Evolutionary conservation across 2,113 vertebrate genomes (phyloP).

Genomic region (Albula glossodonta): DNA sequence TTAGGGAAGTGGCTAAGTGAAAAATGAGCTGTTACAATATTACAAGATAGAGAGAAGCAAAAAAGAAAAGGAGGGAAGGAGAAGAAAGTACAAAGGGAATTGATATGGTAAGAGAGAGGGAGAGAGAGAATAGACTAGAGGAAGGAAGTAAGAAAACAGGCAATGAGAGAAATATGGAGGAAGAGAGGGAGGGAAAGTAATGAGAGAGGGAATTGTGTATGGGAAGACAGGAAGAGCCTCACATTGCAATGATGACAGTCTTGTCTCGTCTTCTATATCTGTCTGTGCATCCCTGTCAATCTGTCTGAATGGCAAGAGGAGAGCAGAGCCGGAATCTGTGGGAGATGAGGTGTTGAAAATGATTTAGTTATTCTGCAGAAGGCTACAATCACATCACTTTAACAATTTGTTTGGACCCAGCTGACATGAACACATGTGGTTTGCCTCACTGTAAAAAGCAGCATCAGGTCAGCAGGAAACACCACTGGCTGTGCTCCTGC

Average conservation of each 20-base stretch:
- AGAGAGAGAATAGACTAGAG: neutral
- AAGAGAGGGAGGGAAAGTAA: neutral
- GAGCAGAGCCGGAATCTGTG: neutral
- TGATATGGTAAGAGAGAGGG: neutral
- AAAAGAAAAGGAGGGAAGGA: neutral
- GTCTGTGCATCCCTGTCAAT: neutral
- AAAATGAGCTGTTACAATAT: conserved; percentile 54
- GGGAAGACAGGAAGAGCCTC: neutral
- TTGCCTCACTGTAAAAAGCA: neutral
- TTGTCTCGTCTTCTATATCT: neutral
- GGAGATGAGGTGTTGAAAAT: neutral
- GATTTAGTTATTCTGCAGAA: neutral
- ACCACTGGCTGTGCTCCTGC: neutral
- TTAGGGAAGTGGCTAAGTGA: conserved; percentile 54
- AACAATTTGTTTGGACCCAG: neutral
- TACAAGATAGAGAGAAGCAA: neutral
- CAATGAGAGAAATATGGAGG: neutral
- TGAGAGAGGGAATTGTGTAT: neutral
- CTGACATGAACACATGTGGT: neutral
- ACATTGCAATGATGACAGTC: neutral
- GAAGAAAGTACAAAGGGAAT: neutral
- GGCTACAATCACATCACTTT: neutral
- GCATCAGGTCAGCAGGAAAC: neutral
- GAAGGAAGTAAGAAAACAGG: neutral
- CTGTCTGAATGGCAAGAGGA: neutral